Percentiles rank a stretch among this genome's conserved stretches.
phyloP scores from a whole-genome alignment of 1,140 invertebrate genomes.

The Zaprionus gabonicus region DNA sequence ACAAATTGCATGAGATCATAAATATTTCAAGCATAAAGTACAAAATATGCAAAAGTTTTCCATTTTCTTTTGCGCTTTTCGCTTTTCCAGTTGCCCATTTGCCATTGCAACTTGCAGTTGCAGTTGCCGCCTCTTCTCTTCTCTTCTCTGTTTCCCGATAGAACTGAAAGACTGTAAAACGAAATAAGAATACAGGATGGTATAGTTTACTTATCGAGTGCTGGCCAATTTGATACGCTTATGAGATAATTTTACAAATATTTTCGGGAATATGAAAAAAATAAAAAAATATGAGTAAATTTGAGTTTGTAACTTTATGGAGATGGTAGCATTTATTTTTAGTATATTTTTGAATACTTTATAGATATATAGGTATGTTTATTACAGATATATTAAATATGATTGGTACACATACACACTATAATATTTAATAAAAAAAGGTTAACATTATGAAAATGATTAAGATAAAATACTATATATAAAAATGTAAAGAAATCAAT shows the following conservation, averaged over 20 bases:
- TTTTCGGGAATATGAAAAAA: background rate
- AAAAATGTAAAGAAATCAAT: no score
- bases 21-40: constrained; percentile 83
- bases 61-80: constrained; percentile 57
- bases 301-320: no score
- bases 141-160: constrained; percentile 37
- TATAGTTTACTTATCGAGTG: background rate
- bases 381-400: no score
- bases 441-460: no score
- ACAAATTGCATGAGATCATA: constrained; percentile 83
- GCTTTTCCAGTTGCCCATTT: constrained; percentile 53
- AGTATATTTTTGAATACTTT: no score
- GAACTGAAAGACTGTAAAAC: constrained; percentile 57
- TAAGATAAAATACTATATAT: no score
- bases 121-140: constrained; percentile 20
- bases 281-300: no score
- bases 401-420: no score
- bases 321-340: no score
- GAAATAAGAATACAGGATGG: constrained; percentile 55
- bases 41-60: constrained; percentile 82
- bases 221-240: constrained; percentile 4
- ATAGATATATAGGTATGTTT: no score
- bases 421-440: no score
- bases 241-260: background rate
- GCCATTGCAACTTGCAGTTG: constrained; percentile 15